Evolutionary conservation across 2,113 vertebrate species (phyloP), one percentile per base, ranked within the genome.

Genomic region (Paracanthobrama guichenoti): DNA sequence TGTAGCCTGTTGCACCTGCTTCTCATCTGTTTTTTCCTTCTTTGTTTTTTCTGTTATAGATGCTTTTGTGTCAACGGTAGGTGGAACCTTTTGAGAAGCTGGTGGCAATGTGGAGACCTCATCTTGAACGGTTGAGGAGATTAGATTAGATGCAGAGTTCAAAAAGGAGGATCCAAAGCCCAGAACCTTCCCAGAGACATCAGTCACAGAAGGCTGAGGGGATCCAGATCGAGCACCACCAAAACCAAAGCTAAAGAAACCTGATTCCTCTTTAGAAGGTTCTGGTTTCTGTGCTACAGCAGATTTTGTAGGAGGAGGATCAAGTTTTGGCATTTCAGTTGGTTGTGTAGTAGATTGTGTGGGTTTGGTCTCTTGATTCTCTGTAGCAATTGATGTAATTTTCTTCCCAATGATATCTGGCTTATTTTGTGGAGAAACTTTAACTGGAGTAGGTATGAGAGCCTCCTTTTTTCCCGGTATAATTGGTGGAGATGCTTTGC

Each of bases 101-200:
- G 90, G 89, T 11, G 91, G 91, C 67, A 86, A 90, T 1, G 62
- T 89, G 0, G 85, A 86, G 39, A 91, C 90, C 71, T 94, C 92
- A 0, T 94, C 94, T 73, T 93, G 93, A 88, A 93, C 91, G 76
- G 93, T 87, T 67, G 94, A 91, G 1, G 92, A 90, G 84, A 95
- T 93, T 48, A 94, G 88, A 89, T 87, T 94, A 7, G 94, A 94
- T 31, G 94, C 94, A 48, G 94, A 94, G 86, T 88, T 94, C 78
- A 95, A 89, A 85, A 95, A 92, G 26, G 94, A 87, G 81, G 94
- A 86, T 6, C 92, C 85, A 85, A 87, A 92, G 88, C 91, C 89
- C 94, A 96, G 90, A 90, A 95, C 92, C 82, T 94, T 94, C 31
- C 93, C 93, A 42, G 92, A 90, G 59, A 93, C 92, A 31, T 92